Base-by-base conservation (phyloP, 2,797 vertebrate genomes). In the Ataeniobius toweri region DNA sequence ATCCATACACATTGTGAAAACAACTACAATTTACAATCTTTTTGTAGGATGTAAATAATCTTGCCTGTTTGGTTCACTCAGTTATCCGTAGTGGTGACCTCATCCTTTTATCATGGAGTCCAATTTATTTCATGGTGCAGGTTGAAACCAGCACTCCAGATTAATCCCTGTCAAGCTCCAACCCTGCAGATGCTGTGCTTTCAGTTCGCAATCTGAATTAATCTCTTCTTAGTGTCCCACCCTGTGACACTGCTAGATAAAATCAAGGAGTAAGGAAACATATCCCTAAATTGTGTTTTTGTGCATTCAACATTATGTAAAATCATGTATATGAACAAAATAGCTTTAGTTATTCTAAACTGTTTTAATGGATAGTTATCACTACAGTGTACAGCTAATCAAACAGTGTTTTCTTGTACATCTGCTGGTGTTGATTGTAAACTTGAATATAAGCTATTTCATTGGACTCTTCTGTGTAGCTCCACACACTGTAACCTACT, bases 31-130 rank as follows among this genome's bases (percentile, higher is more conserved):
- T 41, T 67, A 22, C 18, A 41, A 67, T 8, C 36, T 39, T 41
- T 67, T 65, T 36, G 22, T 41, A 67, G 20, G 67, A 69, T 69
- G 41, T 69, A 69, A 69, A 46, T 22, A 44, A 46, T 69, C 39
- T 69, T 68, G 41, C 67, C 24, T 46, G 67, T 46, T 69, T 46
- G 12, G 14, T 41, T 69, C 24, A 5, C 41, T 69, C 67, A 69
- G 46, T 46, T 46, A 69, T 69, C 67, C 46, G 22, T 24, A 26
- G 22, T 44, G 67, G 67, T 69, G 67, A 69, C 67, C 67, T 44
- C 67, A 69, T 69, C 67, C 41, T 67, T 69, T 41, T 46, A 69
- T 69, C 67, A 46, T 46, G 24, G 67, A 69, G 41, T 69, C 67
- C 39, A 69, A 69, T 69, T 69, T 69, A 20, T 69, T 46, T 69